Evolutionary conservation across 2,888 invertebrate genomes (phyloP), one percentile per base, ranked within the genome.

Genomic region (Saturnia japonica): DNA sequence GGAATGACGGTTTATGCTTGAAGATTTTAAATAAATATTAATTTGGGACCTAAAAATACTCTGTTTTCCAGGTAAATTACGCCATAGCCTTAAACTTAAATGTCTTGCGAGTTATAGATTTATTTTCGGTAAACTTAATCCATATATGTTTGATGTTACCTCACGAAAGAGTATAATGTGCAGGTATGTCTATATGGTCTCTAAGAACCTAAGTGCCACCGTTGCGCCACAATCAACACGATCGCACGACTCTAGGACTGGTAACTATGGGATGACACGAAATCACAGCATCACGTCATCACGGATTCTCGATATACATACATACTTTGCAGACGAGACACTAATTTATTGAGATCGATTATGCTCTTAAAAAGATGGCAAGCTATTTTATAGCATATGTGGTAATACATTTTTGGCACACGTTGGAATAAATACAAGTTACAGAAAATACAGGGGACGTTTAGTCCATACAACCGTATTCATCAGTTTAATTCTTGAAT

Each of bases 201-300:
- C 28, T 51, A 60, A 54, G 67, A 64, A n/a, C 40, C 40, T 40
- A 64, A 64, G 74, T 73, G 76, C 77, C 78, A 77, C 78, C 74
- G 76, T 85, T 82, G 84, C 87, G 78, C 74, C 82, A 80, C 71
- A 54, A 66, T 40, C 40, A 45, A 76, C 75, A 73, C 77, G 77
- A 76, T 78, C 74, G 77, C 88, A 87, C 88, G 87, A 87, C 78
- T 80, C 72, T 71, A 28, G 25, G 14, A n/a, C 64, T 16, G 72
- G 82, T 82, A 85, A 83, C 85, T 83, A 81, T 81, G 79, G 78
- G 84, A 83, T 82, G 86, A 83, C 80, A 79, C 78, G 80, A 77
- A 76, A 76, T 79, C 80, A 78, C 78, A 80, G 77, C 76, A 76
- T 78, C 78, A 74, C 77, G 74, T 77, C 82, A 82, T 85, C 86